A percentile compares a stretch with the other conserved stretches of the same genome.
Evolutionary conservation across 2,888 invertebrate genomes (phyloP).

Genomic region (Theretra japonica): DNA sequence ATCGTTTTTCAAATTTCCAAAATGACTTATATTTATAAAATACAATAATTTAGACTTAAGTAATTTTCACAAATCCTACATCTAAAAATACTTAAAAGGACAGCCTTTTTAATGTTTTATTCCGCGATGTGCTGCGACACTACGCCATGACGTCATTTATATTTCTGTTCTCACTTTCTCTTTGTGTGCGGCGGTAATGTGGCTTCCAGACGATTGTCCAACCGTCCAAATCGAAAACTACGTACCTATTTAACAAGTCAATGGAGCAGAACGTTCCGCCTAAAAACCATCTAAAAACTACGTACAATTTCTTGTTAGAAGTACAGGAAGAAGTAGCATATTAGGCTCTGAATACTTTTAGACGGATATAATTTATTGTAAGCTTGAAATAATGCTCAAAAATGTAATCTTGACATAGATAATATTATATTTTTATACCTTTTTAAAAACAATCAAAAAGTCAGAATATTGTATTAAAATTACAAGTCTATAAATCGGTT

Average conservation of each 20-base stretch:
- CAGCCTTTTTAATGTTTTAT: too few species aligned
- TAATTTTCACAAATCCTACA: too few species aligned
- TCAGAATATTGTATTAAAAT: too few species aligned
- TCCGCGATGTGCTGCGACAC: not conserved
- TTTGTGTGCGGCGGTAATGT: slow-evolving; percentile 21
- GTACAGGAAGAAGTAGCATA: not conserved
- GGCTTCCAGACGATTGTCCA: slow-evolving; percentile 4
- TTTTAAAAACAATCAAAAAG: too few species aligned
- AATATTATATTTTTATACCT: too few species aligned
- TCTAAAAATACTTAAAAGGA: too few species aligned
- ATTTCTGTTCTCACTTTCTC: slow-evolving; percentile 36
- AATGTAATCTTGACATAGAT: too few species aligned
- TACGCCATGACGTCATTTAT: slow-evolving; percentile 8
- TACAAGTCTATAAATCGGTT: too few species aligned
- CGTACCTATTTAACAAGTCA: not conserved
- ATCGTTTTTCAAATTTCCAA: too few species aligned
- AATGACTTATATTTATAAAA: too few species aligned
- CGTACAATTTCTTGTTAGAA: not conserved
- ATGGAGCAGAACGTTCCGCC: not conserved
- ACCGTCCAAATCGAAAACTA: not conserved
- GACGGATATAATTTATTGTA: not conserved
- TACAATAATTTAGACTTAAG: too few species aligned
- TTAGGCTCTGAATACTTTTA: not conserved
- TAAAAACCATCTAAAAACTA: slow-evolving; percentile 4
- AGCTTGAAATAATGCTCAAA: not conserved